Conservation (phyloP, 2,888 invertebrate genomes). For the Xanthia icteritia region DNA sequence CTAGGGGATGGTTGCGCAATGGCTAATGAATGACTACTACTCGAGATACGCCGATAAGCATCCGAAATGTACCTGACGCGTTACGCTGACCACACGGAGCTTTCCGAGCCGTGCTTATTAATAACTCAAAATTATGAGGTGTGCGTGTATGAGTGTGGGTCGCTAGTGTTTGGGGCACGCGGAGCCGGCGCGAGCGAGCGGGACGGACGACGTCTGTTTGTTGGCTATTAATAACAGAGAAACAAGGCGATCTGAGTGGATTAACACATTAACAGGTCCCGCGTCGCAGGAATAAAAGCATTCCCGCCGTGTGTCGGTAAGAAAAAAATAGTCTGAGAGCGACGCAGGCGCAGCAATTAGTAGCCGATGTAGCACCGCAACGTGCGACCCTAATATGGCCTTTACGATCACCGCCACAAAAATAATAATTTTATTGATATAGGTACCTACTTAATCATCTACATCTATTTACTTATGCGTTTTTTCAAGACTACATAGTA, state of each 20-base stretch:
- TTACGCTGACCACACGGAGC: constrained; percentile 53
- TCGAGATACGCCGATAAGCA: constrained; percentile 70
- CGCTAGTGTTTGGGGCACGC: constrained; percentile 57
- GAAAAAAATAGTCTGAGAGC: constrained; percentile 77
- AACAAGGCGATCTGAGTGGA: constrained; percentile 86
- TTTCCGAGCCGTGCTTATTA: constrained; percentile 54
- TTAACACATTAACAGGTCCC: constrained; percentile 88
- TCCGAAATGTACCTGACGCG: constrained; percentile 44
- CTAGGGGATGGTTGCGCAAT: constrained; percentile 38
- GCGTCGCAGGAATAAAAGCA: constrained; percentile 85
- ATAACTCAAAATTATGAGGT: constrained; percentile 62
- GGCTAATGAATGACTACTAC: constrained; percentile 68
- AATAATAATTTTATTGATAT: neutral
- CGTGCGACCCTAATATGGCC: constrained; percentile 32
- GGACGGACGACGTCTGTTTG: constrained; percentile 76
- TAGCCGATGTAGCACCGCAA: constrained; percentile 53
- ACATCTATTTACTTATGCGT: no score
- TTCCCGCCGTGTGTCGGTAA: constrained; percentile 80
- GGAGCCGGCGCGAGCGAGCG: constrained; percentile 64
- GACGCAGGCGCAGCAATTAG: constrained; percentile 73
- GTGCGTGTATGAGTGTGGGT: constrained; percentile 21
- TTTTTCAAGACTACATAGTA: neutral
- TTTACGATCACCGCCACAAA: constrained; percentile 1
- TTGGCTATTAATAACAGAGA: constrained; percentile 85
- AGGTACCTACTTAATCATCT: neutral